Base-by-base conservation (phyloP, 2,113 vertebrate genomes). In the Eulacestoma nigropectus region DNA sequence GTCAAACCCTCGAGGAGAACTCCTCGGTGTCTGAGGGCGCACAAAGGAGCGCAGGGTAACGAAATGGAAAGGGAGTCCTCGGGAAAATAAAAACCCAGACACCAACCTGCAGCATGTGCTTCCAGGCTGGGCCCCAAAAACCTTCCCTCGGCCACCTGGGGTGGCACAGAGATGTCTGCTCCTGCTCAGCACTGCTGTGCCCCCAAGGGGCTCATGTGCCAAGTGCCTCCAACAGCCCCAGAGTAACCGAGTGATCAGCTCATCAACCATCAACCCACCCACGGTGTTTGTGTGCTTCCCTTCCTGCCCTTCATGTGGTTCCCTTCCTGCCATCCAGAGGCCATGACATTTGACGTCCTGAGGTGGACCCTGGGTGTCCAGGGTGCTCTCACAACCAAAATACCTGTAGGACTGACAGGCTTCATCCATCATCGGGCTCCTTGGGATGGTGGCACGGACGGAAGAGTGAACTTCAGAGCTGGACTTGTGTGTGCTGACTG, bases 321-420 rank as follows among this genome's bases (percentile, higher is more conserved):
- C 72, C 39, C 30, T 87, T 91, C 47, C 57, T 88, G 76, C 68
- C 56, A 55, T 27, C 29, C 70, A 50, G 41, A 69, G 33, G 52
- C 70, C 72, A 23, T 0, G 4, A 33, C 42, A 49, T n/a, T 13
- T 64, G 27, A 21, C 22, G 76, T 77, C 83, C 76, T 29, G 5
- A 26, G 33, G 32, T 4, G 1, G 35, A 23, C 35, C 35, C 47
- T 12, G 44, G 18, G 20, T 63, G 35, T 9, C 47, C 90, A 80
- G 30, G n/a, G 79, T 77, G 41, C 76, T 87, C 64, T 63, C 72
- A 41, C 56, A 90, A 62, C 44, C 73, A 63, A 59, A 94, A 82
- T 89, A 89, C 93, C 83, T 89, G 90, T 73, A n/a, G 59, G 73
- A 22, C 23, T 94, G 93, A 94, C 86, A 96, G 90, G 85, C 29